phyloP scores from a whole-genome alignment of 37 sponge, comb jelly and placozoan genomes.

The Aplysina aerophoba region DNA sequence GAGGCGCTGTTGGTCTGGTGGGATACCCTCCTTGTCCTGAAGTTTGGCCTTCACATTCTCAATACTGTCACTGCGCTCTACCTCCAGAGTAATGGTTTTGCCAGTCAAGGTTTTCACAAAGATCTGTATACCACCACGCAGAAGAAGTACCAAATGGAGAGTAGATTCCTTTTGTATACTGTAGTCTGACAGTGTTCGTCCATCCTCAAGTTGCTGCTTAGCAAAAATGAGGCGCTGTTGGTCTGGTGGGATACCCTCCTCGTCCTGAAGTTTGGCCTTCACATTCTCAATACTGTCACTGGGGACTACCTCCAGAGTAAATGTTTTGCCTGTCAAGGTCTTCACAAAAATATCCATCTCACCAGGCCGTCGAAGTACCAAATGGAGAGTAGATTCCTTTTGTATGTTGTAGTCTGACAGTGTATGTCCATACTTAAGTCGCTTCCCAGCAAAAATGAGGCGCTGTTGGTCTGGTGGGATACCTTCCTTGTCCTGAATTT shows the following conservation, averaged over 20 bases:
- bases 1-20: conserved; percentile 96
- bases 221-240: conserved; percentile 23
- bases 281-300: conserved; percentile 32
- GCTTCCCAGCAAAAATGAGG: no score
- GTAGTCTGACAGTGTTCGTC: not conserved
- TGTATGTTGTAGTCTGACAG: no score
- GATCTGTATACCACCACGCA: conserved; percentile 74
- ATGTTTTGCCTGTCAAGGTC: conserved; percentile 39
- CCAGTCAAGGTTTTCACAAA: conserved; percentile 97
- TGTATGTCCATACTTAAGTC: no score
- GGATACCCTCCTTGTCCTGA: conserved; percentile 96
- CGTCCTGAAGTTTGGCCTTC: conserved; percentile 37
- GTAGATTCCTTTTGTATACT: no score
- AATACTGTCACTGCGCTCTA: conserved; percentile 92
- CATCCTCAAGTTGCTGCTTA: not conserved
- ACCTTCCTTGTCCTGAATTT: no score
- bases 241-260: conserved; percentile 56
- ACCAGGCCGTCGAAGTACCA: no score
- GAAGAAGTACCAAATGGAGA: no score
- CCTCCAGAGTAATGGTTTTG: conserved; percentile 96
- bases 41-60: conserved; percentile 97
- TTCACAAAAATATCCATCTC: conserved; percentile 16
- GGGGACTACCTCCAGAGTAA: conserved; percentile 42
- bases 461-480: no score
- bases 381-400: no score